Conservation (phyloP, 2,888 invertebrate genomes). For the Micoletzkya japonica region DNA sequence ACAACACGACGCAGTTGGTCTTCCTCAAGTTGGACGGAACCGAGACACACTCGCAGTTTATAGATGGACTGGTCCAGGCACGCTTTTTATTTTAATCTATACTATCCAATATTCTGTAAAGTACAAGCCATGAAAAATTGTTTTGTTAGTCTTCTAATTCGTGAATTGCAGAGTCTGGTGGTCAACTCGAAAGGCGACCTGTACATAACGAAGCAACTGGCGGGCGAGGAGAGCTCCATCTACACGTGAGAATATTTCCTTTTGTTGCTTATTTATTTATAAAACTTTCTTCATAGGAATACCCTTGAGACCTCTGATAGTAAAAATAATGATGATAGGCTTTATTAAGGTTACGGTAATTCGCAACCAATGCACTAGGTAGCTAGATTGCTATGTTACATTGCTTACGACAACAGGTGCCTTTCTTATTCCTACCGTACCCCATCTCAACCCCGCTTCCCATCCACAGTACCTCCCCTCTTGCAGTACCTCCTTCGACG, state of each 20-base stretch:
- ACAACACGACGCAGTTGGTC: constrained; percentile 48
- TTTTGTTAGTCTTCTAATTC: not conserved
- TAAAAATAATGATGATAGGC: no score
- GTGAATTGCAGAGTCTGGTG: constrained; percentile 25
- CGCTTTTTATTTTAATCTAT: constrained; percentile 20
- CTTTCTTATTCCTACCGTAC: no score
- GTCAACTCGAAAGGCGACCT: constrained; percentile 49
- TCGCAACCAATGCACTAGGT: no score
- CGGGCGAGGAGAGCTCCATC: constrained; percentile 29
- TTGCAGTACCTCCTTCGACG: constrained; percentile 51
- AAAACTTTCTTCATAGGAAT: no score
- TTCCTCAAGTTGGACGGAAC: constrained; percentile 44
- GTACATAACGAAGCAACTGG: constrained; percentile 54
- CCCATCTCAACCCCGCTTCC: no score
- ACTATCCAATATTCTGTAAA: not conserved
- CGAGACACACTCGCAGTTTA: constrained; percentile 53
- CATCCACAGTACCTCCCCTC: no score
- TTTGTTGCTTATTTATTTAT: not conserved
- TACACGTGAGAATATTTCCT: constrained; percentile 12
- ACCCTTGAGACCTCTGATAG: no score
- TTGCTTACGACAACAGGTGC: no score
- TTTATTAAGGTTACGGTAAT: no score
- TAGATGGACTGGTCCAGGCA: constrained; percentile 59
- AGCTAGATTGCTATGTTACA: no score
- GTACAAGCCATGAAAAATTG: no score